Evolutionary conservation across 2,113 vertebrate genomes (phyloP).

Genomic region (Cebidichthys violaceus): DNA sequence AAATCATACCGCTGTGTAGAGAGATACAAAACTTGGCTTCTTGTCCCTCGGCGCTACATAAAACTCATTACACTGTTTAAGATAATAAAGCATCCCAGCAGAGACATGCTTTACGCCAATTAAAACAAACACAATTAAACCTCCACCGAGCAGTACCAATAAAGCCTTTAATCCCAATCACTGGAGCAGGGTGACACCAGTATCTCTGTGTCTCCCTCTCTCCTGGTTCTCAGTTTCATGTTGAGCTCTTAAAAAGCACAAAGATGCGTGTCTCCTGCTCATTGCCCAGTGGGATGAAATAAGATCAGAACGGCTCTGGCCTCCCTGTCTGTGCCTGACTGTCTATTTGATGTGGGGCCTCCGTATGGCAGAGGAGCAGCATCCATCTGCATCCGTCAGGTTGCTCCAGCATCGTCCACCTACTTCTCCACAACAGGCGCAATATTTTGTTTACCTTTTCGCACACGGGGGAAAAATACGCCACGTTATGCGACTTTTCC

Average conservation of each 20-base stretch:
- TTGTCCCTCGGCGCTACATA: slow-evolving; percentile 38
- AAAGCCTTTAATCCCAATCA: slow-evolving; percentile 60
- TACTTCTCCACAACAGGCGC: background rate
- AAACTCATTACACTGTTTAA: slow-evolving; percentile 58
- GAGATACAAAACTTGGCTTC: slow-evolving; percentile 31
- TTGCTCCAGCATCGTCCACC: background rate
- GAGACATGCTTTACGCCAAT: slow-evolving; percentile 47
- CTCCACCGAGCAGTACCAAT: slow-evolving; percentile 29
- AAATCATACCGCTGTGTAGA: background rate
- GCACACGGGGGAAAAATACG: background rate
- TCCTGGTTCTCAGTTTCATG: background rate
- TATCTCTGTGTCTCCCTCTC: background rate
- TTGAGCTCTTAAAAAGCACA: slow-evolving; percentile 10
- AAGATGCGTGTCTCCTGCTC: slow-evolving; percentile 7
- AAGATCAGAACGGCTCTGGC: slow-evolving; percentile 5
- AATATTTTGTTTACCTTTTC: slow-evolving; percentile 7
- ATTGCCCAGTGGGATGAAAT: slow-evolving; percentile 26
- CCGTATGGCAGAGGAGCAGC: background rate
- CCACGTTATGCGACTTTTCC: background rate
- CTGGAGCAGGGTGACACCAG: slow-evolving; percentile 30
- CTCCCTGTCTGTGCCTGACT: slow-evolving; percentile 8
- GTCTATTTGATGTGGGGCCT: slow-evolving; percentile 2
- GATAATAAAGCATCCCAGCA: slow-evolving; percentile 60
- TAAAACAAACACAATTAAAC: slow-evolving; percentile 62
- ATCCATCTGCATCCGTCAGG: slow-evolving; percentile 44